Percentiles rank a stretch among this genome's conserved stretches.
Conservation (phyloP, 2,113 vertebrate genomes). For the Aegotheles bennettii region DNA sequence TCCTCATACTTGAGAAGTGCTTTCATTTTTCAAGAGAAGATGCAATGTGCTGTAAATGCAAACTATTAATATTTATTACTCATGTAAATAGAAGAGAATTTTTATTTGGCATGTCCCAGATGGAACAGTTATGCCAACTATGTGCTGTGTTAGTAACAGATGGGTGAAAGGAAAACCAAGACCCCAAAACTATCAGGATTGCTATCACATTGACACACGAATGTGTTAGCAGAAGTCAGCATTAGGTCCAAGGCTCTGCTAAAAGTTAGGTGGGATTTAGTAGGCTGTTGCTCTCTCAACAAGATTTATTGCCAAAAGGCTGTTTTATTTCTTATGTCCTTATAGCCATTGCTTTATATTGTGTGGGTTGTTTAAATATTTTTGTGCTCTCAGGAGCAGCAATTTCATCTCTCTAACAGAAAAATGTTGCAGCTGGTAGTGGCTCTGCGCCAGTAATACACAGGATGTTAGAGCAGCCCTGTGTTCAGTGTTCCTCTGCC, state of each 20-base stretch:
- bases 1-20: not conserved
- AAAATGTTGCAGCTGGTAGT: conserved; percentile 48
- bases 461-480: conserved; percentile 47
- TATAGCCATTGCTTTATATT: not conserved
- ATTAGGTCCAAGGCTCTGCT: not conserved
- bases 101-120: not conserved
- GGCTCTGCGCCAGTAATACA: conserved; percentile 44
- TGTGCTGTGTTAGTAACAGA: not conserved
- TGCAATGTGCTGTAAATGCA: not conserved
- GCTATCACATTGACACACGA: not conserved
- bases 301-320: not conserved
- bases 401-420: conserved; percentile 3
- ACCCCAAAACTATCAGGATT: not conserved
- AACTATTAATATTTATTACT: not conserved
- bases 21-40: not conserved
- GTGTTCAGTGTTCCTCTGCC: conserved; percentile 22
- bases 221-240: not conserved
- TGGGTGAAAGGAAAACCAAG: not conserved
- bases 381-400: not conserved
- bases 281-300: not conserved
- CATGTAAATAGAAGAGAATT: not conserved
- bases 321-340: not conserved
- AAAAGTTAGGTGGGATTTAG: not conserved
- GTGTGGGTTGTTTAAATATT: not conserved
- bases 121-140: not conserved